Evolutionary conservation across 2,113 vertebrate species (phyloP), one percentile per base, ranked within the genome.

Genomic region (Aegotheles bennettii): DNA sequence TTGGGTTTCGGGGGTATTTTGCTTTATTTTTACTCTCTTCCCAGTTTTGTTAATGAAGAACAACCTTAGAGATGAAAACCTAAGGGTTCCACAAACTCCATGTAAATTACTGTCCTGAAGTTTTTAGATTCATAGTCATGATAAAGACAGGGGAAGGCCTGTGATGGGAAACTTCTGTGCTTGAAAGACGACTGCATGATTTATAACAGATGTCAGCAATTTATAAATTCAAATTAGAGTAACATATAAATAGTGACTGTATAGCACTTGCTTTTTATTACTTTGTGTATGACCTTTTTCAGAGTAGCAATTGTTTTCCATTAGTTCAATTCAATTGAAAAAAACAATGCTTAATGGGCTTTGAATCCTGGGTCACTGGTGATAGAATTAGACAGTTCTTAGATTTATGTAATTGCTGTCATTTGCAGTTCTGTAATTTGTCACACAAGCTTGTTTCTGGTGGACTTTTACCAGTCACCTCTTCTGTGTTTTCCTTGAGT

Each of bases 291-390:
- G 86, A 90, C 94, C 89, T 95, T 94, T 96, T 82, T 43, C 90
- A 84, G 42, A 65, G 25, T 57, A 82, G 80, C 48, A 91, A 79
- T 94, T 94, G 79, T 74, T 94, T 96, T 82, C 56, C 80, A 91
- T 96, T 94, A 89, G 51, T 83, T 94, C 47, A 54, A 53, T 95
- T 97, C 87, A 87, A 7, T 26, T 91, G 89, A 38, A 74, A 87
- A 81, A 93, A 31, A 25, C 35, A 59, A 5, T 82, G 81, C 67
- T 77, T 96, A 89, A 89, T 95, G 83, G 65, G 76, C 77, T 96
- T 95, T 63, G 54, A 88, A 81, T 93, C 57, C 29, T 11, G 45
- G 69, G 67, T 91, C 81, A 87, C 7, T 78, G 54, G 33, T 51
- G 45, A 80, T 50, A 53, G 84, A 83, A 78, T 77, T 76, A 80